Base-by-base conservation (phyloP, 2,797 vertebrate species). In the Cossypha niveicapilla region DNA sequence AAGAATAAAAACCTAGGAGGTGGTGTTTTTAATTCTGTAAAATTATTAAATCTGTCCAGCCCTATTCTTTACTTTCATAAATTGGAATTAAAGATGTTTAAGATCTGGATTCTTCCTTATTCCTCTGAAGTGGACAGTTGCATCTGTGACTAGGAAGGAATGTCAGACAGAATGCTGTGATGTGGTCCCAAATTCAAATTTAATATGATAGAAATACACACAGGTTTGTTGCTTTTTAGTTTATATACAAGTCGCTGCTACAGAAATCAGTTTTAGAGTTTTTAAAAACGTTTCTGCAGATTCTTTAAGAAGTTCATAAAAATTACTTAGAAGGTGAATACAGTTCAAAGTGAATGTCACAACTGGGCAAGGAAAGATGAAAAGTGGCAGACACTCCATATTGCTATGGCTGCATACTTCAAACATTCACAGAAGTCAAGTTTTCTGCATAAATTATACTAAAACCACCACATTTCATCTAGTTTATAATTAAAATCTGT, bases 401-500 rank as follows among this genome's bases (percentile, higher is more conserved):
- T 75, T 73, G 8, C 12, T 84, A 18, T 23, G 34, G 4, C 12
- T 91, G 17, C 45, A 25, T 48, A 72, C 13, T 68, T 78, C 37
- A 84, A 90, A 27, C 10, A 70, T 28, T n/a, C 44, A 84, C 6
- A 81, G 41, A 88, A 74, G 5, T 45, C 30, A 80, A 67, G 5
- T 34, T 78, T 88, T 88, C 50, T 19, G 27, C 23, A 71, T 37
- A 47, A 78, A 75, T 61, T 60, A 35, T 35, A 54, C 9, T 80
- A 60, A 90, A 83, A 0, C 0, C 6, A 67, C 1, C 1, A 2
- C 54, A 5, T 1, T 72, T 74, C 68, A 74, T 14, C 24, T 83
- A 35, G 21, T 72, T 80, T 45, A 77, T 53, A 65, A 50, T 75
- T 86, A 48, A 90, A 91, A 86, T 65, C 9, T 67, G 5, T 93